Conservation (phyloP, 2,113 vertebrate species). For the Entomyzon cyanotis region DNA sequence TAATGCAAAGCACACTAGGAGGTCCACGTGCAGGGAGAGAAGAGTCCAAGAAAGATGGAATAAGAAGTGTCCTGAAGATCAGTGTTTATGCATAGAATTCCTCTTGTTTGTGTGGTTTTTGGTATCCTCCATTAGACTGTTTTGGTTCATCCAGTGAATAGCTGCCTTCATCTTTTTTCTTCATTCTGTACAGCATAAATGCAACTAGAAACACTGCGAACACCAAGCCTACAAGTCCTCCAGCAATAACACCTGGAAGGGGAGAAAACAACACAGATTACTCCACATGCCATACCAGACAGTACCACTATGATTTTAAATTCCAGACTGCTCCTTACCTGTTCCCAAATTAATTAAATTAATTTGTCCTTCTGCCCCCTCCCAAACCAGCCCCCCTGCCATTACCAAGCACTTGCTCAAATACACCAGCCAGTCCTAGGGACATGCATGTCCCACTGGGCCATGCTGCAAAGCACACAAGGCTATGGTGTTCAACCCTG, state of each 20-base stretch:
- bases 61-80: constrained; percentile 1
- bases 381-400: neutral
- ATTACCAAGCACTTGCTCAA: neutral
- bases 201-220: constrained; percentile 78
- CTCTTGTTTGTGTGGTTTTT: constrained; percentile 79
- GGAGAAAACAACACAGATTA: neutral
- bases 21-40: constrained; percentile 66
- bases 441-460: neutral
- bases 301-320: neutral
- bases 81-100: constrained; percentile 79
- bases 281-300: neutral
- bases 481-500: neutral
- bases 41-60: constrained; percentile 54
- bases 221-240: constrained; percentile 78
- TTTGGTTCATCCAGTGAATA: constrained; percentile 78
- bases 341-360: neutral
- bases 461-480: neutral
- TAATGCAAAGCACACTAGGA: constrained; percentile 67
- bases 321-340: neutral
- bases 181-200: constrained; percentile 86
- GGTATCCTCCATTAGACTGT: constrained; percentile 76
- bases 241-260: constrained; percentile 81
- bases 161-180: constrained; percentile 82
- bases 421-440: neutral
- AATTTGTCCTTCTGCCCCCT: neutral